Conservation (phyloP, 2,797 vertebrate genomes). For the Limnodromus scolopaceus region DNA sequence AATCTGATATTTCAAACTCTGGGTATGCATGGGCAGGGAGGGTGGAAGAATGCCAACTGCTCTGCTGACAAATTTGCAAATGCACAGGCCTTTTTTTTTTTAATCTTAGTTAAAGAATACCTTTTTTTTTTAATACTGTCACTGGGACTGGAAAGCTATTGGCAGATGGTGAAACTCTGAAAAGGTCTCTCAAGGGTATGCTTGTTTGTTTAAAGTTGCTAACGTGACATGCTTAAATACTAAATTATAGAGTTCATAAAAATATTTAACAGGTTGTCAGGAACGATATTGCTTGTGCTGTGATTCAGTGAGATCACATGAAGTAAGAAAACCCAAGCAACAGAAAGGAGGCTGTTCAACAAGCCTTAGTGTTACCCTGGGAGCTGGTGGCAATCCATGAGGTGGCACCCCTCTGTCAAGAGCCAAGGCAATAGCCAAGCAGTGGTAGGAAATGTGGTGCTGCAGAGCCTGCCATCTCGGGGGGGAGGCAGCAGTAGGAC, state of each 20-base stretch:
- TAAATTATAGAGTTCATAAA: not conserved
- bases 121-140: not conserved
- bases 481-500: not conserved
- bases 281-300: not conserved
- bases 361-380: not conserved
- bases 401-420: not conserved
- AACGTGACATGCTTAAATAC: not conserved
- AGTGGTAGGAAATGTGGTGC: not conserved
- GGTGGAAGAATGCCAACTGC: not conserved
- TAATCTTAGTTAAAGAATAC: not conserved
- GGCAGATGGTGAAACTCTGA: not conserved
- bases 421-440: not conserved
- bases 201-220: constrained; percentile 4
- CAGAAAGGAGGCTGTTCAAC: not conserved
- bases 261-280: constrained; percentile 35
- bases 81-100: not conserved
- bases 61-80: constrained; percentile 23
- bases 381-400: not conserved
- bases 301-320: not conserved
- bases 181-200: not conserved
- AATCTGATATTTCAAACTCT: not conserved
- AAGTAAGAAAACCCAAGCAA: not conserved
- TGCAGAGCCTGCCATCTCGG: not conserved
- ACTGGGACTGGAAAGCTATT: not conserved
- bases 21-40: not conserved